Conservation (phyloP, 1,140 invertebrate genomes). For the Aphidius gifuensis region DNA sequence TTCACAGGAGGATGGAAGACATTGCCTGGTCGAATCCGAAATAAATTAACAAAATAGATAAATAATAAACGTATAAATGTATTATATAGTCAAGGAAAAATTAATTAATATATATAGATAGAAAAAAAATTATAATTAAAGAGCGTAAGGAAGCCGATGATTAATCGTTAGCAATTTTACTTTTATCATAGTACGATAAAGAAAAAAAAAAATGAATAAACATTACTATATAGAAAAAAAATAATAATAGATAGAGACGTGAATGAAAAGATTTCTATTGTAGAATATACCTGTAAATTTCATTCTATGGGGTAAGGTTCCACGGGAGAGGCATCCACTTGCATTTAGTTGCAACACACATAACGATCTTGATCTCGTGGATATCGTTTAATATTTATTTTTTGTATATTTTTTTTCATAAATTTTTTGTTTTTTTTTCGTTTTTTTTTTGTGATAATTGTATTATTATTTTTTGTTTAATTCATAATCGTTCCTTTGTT, state of each 20-base stretch:
- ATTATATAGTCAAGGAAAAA: too few relatives aligned
- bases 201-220: slow-evolving; percentile 3
- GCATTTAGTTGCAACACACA: slow-evolving; percentile 58
- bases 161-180: slow-evolving; percentile 11
- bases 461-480: slow-evolving; percentile 35
- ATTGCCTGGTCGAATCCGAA: too few relatives aligned
- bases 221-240: slow-evolving; percentile 16
- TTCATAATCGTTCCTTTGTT: slow-evolving; percentile 53
- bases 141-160: slow-evolving; percentile 3
- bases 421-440: slow-evolving; percentile 30
- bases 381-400: slow-evolving; percentile 48
- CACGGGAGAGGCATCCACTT: slow-evolving; percentile 56
- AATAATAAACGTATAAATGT: too few relatives aligned
- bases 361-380: slow-evolving; percentile 58
- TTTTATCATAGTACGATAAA: slow-evolving; percentile 2
- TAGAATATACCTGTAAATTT: slow-evolving; percentile 52
- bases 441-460: slow-evolving; percentile 13
- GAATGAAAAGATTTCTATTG: slow-evolving; percentile 39
- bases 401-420: slow-evolving; percentile 16
- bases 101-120: too few relatives aligned
- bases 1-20: too few relatives aligned
- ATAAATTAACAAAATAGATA: too few relatives aligned
- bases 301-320: slow-evolving; percentile 55
- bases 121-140: background rate
- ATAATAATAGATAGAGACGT: slow-evolving; percentile 11